phyloP scores from a whole-genome alignment of 37 sponge, comb jelly and placozoan species.

The Tethya wilhelma region DNA sequence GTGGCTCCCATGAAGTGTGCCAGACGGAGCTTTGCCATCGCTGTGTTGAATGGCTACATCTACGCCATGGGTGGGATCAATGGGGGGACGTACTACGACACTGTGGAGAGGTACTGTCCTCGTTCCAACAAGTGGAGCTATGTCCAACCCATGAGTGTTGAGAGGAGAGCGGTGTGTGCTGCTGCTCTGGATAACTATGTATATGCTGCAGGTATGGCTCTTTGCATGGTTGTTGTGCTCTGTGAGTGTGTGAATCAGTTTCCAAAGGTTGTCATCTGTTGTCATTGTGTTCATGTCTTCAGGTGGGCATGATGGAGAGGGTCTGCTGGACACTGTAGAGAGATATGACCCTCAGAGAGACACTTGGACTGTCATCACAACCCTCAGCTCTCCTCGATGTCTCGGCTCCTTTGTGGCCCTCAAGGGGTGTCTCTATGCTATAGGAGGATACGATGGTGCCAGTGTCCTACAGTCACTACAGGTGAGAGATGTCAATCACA shows the following conservation, averaged over 20 bases:
- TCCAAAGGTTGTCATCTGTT: background rate
- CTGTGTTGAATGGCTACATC: slow-evolving; percentile 72
- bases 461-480: slow-evolving; percentile 45
- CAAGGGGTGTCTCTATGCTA: slow-evolving; percentile 64
- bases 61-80: slow-evolving; percentile 95
- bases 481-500: slow-evolving; percentile 4
- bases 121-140: slow-evolving; percentile 72
- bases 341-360: slow-evolving; percentile 58
- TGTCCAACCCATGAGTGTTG: slow-evolving; percentile 78
- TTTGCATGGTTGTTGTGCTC: background rate
- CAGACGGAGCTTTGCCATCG: slow-evolving; percentile 88
- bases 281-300: background rate
- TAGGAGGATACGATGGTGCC: slow-evolving; percentile 77
- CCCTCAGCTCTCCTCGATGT: slow-evolving; percentile 53
- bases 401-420: slow-evolving; percentile 65
- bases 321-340: slow-evolving; percentile 67
- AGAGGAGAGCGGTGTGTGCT: slow-evolving; percentile 84
- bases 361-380: slow-evolving; percentile 64
- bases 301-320: slow-evolving; percentile 84
- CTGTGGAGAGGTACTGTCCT: slow-evolving; percentile 88
- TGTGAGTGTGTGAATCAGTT: background rate
- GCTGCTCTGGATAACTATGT: slow-evolving; percentile 80
- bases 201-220: slow-evolving; percentile 68
- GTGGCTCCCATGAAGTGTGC: slow-evolving; percentile 84
- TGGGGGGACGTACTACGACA: slow-evolving; percentile 77